phyloP scores from a whole-genome alignment of 2,113 vertebrate species.

The Tonatia bakeri region DNA sequence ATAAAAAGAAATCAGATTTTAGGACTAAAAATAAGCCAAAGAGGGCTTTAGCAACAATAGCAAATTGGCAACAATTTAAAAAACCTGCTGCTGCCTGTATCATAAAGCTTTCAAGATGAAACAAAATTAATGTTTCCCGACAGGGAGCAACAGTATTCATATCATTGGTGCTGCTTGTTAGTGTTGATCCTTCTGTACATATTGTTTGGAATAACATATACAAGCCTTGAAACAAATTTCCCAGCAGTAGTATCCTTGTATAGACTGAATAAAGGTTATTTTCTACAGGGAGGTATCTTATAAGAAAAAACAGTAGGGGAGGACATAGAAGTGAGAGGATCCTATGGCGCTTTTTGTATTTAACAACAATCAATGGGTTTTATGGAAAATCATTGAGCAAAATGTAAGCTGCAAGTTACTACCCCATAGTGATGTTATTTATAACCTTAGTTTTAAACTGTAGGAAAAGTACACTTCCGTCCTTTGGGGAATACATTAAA shows the following conservation, averaged over 20 bases:
- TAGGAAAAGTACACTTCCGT: conserved; percentile 88
- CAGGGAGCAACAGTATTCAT: conserved; percentile 69
- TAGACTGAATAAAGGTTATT: conserved; percentile 91
- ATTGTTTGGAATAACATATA: conserved; percentile 82
- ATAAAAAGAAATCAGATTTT: conserved; percentile 54
- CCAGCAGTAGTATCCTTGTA: conserved; percentile 86
- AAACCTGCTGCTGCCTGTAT: conserved; percentile 65
- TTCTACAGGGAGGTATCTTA: conserved; percentile 89
- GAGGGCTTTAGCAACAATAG: conserved; percentile 44
- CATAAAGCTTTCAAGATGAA: conserved; percentile 45
- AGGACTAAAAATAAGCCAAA: conserved; percentile 53
- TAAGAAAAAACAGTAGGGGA: conserved; percentile 90
- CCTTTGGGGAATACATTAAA: conserved; percentile 95
- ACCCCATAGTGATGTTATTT: conserved; percentile 93
- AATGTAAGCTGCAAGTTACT: conserved; percentile 87
- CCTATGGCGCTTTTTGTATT: conserved; percentile 90
- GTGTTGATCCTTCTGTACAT: conserved; percentile 68
- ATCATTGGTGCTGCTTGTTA: conserved; percentile 76
- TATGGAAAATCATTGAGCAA: conserved; percentile 90
- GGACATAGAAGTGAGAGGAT: conserved; percentile 87
- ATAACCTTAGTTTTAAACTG: conserved; percentile 93
- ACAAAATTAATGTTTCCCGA: conserved; percentile 71
- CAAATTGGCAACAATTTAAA: conserved; percentile 57
- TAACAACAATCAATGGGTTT: conserved; percentile 91
- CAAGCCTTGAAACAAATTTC: conserved; percentile 86